These are phyloP conservation scores for Synanthedon tipuliformis DNA, from an alignment of 2,888 invertebrate genomes.

Conservation along the genomic window DNA sequence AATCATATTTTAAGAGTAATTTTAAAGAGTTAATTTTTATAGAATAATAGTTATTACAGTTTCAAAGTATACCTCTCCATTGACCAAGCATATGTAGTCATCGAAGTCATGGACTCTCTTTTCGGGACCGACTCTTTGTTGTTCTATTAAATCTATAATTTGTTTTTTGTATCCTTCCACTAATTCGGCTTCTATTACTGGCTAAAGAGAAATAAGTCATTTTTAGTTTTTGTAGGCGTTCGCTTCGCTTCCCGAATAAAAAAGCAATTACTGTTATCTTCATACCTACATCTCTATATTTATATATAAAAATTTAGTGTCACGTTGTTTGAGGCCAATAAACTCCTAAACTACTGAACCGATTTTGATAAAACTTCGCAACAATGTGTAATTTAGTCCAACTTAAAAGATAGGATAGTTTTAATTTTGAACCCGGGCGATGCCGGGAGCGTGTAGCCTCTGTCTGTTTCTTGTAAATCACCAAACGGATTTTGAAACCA, in stretches of 20 bases:
- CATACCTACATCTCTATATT: too few relatives aligned
- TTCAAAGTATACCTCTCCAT: constrained; percentile 67
- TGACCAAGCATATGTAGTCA: constrained; percentile 80
- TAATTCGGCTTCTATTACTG: constrained; percentile 79
- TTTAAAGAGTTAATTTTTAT: too few relatives aligned
- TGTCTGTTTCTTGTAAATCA: not conserved
- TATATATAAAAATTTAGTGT: too few relatives aligned
- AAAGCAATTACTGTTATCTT: too few relatives aligned
- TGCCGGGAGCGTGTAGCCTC: too few relatives aligned
- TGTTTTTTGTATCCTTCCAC: constrained; percentile 72
- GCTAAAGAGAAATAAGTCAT: constrained; percentile 60
- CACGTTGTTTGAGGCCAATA: too few relatives aligned
- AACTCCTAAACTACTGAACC: too few relatives aligned
- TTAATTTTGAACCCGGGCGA: too few relatives aligned
- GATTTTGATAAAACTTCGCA: too few relatives aligned
- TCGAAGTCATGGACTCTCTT: constrained; percentile 82
- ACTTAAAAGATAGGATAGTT: too few relatives aligned
- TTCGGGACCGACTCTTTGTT: constrained; percentile 81
- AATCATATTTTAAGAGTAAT: not conserved
- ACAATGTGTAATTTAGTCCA: too few relatives aligned
- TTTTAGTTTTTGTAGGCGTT: not conserved
- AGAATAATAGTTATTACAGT: not conserved
- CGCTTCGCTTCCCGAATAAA: too few relatives aligned
- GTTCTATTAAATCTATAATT: constrained; percentile 74
- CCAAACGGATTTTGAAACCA: not conserved